These are phyloP conservation scores for Pipistrellus pipistrellus DNA, from an alignment of 2,797 vertebrate species.

Conservation along the genomic window DNA sequence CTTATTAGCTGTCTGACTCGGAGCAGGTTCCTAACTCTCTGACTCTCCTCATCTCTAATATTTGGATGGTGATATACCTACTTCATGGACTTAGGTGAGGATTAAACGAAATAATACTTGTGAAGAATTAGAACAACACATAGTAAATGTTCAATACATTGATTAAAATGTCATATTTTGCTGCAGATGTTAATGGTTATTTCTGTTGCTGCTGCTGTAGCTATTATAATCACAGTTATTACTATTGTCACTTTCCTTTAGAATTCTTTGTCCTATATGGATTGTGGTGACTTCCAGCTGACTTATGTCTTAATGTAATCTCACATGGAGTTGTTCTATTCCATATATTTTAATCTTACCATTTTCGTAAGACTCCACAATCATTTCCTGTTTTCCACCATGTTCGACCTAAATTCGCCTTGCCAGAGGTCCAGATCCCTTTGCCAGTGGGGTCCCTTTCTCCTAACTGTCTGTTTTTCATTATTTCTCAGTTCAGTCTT, in stretches of 20 bases:
- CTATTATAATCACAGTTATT: not conserved
- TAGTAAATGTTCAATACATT: not conserved
- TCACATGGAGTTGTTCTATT: not conserved
- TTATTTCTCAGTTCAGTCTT: not conserved
- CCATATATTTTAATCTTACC: slow-evolving; percentile 44
- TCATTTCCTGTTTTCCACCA: slow-evolving; percentile 28
- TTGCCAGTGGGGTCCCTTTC: not conserved
- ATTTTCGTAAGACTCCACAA: not conserved
- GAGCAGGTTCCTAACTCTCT: not conserved
- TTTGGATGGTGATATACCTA: not conserved
- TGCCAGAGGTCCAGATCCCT: not conserved
- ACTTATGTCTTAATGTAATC: not conserved
- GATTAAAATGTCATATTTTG: not conserved
- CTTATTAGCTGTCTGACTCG: not conserved
- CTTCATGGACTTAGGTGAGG: not conserved
- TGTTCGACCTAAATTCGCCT: not conserved
- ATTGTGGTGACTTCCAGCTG: not conserved
- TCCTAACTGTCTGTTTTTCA: not conserved
- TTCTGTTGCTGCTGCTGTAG: slow-evolving; percentile 14
- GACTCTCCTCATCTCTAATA: not conserved
- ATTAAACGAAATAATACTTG: not conserved
- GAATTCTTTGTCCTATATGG: not conserved
- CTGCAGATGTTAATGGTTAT: slow-evolving; percentile 25
- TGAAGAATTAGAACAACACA: slow-evolving; percentile 8
- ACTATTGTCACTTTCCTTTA: not conserved